Base-by-base conservation (phyloP, 2,888 invertebrate species). In the Eueremaeus valkanovi region DNA sequence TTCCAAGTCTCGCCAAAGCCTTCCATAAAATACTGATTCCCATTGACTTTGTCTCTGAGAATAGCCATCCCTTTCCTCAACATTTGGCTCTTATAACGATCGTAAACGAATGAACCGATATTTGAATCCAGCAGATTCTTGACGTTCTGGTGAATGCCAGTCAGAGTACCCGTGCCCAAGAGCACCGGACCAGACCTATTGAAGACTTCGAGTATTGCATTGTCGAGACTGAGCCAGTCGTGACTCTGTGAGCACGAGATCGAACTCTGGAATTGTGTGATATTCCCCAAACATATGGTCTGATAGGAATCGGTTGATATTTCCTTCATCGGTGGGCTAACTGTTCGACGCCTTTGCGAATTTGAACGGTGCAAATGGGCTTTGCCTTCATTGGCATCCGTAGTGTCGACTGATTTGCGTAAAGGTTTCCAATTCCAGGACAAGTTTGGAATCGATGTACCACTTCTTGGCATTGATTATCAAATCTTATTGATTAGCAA, bases 71-170 rank as follows among this genome's bases (percentile, higher is more conserved):
- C 75, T 31, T 72, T 72, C 42, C 45, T 51, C 40, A 75, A 49
- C 55, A 75, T 33, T 51, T 75, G 72, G 40, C 72, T 75, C 72
- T 75, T 36, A n/a, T 51, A 74, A 5, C 73, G 58, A 21, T 73
- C 76, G 58, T 55, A 76, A 63, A 76, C 73, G 63, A 76, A 73
- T 1, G 61, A 36, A 9, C 73, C 73, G 40, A 76, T 73, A 40
- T 76, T 68, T 33, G 73, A 73, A 33, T 76, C 58, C 21, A 76
- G 29, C 8, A 76, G n/a, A 36, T 70, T 36, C n/a, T 16, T 13
- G 27, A 76, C 73, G 36, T 70, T 27, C 49, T 73, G 63, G 49
- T 76, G 76, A 36, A 72, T 42, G 13, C 40, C 18, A 16, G 31
- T 3, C 40, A 76, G 21, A 73, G 36, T 21, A 9, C 63, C 73